Evolutionary conservation across 2,888 invertebrate genomes (phyloP).

Genomic region (Stenodera caucasica): DNA sequence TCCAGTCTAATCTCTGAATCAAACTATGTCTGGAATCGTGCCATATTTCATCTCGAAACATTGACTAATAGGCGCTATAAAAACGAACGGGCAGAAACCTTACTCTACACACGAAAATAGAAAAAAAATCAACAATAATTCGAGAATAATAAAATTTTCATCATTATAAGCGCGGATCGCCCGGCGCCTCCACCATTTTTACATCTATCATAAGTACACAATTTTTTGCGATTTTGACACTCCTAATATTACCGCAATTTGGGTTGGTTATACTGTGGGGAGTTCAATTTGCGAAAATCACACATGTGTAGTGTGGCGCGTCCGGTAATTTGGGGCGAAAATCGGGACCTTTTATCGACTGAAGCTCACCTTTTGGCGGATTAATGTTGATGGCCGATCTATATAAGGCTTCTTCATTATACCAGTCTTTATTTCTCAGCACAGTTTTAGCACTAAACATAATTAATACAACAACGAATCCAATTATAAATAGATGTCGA

Average conservation of each 20-base stretch:
- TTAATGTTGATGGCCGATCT: slow-evolving; percentile 88
- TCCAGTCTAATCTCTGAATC: slow-evolving; percentile 1
- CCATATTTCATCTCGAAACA: slow-evolving; percentile 3
- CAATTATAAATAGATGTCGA: slow-evolving; percentile 56
- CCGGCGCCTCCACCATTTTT: slow-evolving; percentile 3
- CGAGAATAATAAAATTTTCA: background rate
- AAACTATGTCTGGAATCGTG: slow-evolving; percentile 5
- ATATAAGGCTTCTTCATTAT: slow-evolving; percentile 90
- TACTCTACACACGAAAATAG: too few relatives aligned
- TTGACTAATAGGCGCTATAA: slow-evolving; percentile 3
- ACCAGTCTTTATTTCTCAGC: slow-evolving; percentile 87
- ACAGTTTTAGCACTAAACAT: slow-evolving; percentile 77
- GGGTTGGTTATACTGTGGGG: too few relatives aligned
- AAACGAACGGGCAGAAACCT: too few relatives aligned
- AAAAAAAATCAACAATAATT: background rate
- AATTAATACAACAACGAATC: slow-evolving; percentile 62
- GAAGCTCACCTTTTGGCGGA: slow-evolving; percentile 90
- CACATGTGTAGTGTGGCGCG: too few relatives aligned
- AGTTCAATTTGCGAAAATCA: too few relatives aligned
- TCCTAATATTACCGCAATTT: too few relatives aligned
- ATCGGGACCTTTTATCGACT: too few relatives aligned
- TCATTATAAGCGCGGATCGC: too few relatives aligned
- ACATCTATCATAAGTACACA: too few relatives aligned
- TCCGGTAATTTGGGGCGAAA: too few relatives aligned
- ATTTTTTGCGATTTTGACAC: too few relatives aligned